Conservation (phyloP, 2,797 vertebrate species). For the Lepus oiostolus region DNA sequence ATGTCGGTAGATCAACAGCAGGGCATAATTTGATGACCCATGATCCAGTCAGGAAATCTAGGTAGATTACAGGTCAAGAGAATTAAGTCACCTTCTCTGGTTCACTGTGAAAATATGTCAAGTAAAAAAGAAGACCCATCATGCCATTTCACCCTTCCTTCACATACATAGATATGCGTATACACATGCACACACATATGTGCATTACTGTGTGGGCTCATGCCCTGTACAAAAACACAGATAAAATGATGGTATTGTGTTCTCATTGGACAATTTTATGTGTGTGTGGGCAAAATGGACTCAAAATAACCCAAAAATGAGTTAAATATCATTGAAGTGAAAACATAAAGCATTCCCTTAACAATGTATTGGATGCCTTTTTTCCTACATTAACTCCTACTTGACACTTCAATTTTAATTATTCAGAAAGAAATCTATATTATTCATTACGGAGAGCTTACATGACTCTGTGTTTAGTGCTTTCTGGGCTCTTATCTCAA, state of each 20-base stretch:
- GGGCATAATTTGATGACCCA: neutral
- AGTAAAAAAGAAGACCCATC: constrained; percentile 10
- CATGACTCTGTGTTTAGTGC: neutral
- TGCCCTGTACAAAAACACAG: neutral
- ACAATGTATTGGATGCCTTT: neutral
- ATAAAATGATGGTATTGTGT: neutral
- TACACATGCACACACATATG: neutral
- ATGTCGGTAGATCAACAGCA: neutral
- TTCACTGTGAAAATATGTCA: neutral
- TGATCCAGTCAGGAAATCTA: neutral
- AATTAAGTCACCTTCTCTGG: neutral
- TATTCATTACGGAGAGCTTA: neutral
- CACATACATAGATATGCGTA: neutral
- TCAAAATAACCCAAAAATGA: neutral
- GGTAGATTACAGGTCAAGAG: neutral
- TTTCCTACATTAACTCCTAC: neutral
- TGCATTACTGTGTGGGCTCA: neutral
- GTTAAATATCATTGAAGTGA: neutral
- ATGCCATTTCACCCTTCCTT: neutral
- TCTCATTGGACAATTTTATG: neutral
- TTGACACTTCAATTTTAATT: neutral
- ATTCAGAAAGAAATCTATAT: neutral
- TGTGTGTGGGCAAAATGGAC: neutral
- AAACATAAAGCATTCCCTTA: neutral
- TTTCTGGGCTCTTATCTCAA: neutral